Evolutionary conservation across 2,113 vertebrate species (phyloP).

Genomic region (Coturnix japonica): DNA sequence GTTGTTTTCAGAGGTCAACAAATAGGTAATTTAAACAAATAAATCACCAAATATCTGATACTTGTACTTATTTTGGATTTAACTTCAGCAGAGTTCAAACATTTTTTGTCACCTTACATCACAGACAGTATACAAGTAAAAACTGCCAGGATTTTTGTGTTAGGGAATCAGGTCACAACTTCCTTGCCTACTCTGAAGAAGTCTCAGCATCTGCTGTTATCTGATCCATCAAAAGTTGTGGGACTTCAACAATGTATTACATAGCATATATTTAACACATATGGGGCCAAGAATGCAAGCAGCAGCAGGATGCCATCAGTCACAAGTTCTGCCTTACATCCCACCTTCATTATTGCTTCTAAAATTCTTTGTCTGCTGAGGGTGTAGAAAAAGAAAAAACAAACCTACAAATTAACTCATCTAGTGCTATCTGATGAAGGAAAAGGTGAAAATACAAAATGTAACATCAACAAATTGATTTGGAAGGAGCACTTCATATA

Average conservation of each 20-base stretch:
- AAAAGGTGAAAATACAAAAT: not conserved
- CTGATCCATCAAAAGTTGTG: not conserved
- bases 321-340: not conserved
- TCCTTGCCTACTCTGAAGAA: not conserved
- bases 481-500: not conserved
- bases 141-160: not conserved
- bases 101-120: not conserved
- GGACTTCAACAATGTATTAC: not conserved
- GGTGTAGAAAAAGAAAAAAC: not conserved
- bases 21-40: not conserved
- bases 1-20: not conserved
- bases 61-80: not conserved
- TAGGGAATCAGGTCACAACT: not conserved
- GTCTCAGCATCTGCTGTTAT: not conserved
- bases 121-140: not conserved
- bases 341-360: not conserved
- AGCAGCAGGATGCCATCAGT: not conserved
- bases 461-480: not conserved
- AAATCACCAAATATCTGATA: not conserved
- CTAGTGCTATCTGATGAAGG: not conserved
- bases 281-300: not conserved
- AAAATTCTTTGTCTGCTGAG: not conserved
- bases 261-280: not conserved
- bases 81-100: not conserved
- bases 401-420: not conserved